Evolutionary conservation across 2,113 vertebrate genomes (phyloP).

Genomic region (Poeciliopsis retropinna): DNA sequence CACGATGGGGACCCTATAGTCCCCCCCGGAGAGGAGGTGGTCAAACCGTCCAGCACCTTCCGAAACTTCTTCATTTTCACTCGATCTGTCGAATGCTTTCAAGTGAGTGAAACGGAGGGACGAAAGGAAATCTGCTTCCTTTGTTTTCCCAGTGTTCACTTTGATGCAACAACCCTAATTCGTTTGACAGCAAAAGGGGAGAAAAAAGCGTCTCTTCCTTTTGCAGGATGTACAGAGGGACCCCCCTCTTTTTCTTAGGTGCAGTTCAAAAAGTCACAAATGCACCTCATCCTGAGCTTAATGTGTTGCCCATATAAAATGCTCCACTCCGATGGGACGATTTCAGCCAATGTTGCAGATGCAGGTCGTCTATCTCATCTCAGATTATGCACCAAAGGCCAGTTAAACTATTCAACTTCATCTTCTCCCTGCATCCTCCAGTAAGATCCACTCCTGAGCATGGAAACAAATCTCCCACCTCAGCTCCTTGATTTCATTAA

Average conservation of each 20-base stretch:
- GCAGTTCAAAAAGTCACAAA: conserved; percentile 72
- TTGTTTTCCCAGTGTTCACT: conserved; percentile 37
- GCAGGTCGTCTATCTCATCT: conserved; percentile 51
- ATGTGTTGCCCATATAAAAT: conserved; percentile 41
- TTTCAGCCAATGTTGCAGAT: conserved; percentile 51
- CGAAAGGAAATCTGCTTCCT: conserved; percentile 5
- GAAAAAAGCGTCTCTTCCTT: conserved; percentile 38
- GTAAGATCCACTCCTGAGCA: conserved; percentile 45
- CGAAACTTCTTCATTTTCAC: conserved; percentile 96
- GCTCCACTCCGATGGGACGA: conserved; percentile 21
- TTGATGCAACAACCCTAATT: conserved; percentile 31
- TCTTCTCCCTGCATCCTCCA: conserved; percentile 50
- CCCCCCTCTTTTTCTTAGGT: conserved; percentile 55
- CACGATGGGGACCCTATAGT: conserved; percentile 80
- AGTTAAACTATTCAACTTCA: conserved; percentile 72
- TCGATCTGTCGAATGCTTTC: not conserved
- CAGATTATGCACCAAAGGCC: conserved; percentile 38
- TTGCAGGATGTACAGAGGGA: conserved; percentile 8
- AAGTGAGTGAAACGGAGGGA: not conserved
- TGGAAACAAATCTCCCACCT: conserved; percentile 22
- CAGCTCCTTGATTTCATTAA: conserved; percentile 5
- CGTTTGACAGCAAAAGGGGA: conserved; percentile 11
- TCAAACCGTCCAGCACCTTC: conserved; percentile 97
- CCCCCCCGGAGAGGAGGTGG: conserved; percentile 90
- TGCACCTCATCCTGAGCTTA: conserved; percentile 66